Evolutionary conservation across 1,140 invertebrate species (phyloP).

Genomic region (Epicauta chinensis): DNA sequence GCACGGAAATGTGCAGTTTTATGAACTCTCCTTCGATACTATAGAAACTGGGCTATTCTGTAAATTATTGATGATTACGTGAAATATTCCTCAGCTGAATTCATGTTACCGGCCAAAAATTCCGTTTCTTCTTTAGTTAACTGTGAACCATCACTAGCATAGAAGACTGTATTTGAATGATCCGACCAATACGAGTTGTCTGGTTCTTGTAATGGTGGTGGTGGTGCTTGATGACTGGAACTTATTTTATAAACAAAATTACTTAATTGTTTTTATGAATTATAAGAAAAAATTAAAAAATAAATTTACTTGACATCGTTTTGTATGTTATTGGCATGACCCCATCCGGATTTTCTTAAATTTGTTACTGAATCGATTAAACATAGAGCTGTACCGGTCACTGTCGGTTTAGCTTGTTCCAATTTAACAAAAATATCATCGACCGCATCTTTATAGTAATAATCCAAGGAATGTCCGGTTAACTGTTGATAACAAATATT

Average conservation of each 20-base stretch:
- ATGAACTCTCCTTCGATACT: too few relatives aligned
- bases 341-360: slow-evolving; percentile 35
- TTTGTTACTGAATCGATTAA: slow-evolving; percentile 32
- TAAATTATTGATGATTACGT: slow-evolving; percentile 18
- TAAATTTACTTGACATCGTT: slow-evolving; percentile 1
- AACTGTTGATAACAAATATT: slow-evolving; percentile 24
- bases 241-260: not conserved
- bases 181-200: slow-evolving; percentile 21
- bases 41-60: not conserved
- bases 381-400: slow-evolving; percentile 21
- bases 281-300: not conserved
- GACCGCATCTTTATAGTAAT: slow-evolving; percentile 30
- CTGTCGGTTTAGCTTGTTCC: slow-evolving; percentile 14
- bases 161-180: slow-evolving; percentile 37
- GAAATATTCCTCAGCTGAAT: slow-evolving; percentile 26
- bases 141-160: slow-evolving; percentile 46
- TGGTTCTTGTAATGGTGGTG: not conserved
- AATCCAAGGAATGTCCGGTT: slow-evolving; percentile 35
- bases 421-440: slow-evolving; percentile 33
- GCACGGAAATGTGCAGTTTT: too few relatives aligned
- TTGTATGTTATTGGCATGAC: slow-evolving; percentile 13
- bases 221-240: not conserved
- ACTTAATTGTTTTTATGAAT: not conserved
- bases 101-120: slow-evolving; percentile 39
- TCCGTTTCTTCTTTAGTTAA: slow-evolving; percentile 47